Base-by-base conservation (phyloP, 2,113 vertebrate species). In the Lycaon pictus region DNA sequence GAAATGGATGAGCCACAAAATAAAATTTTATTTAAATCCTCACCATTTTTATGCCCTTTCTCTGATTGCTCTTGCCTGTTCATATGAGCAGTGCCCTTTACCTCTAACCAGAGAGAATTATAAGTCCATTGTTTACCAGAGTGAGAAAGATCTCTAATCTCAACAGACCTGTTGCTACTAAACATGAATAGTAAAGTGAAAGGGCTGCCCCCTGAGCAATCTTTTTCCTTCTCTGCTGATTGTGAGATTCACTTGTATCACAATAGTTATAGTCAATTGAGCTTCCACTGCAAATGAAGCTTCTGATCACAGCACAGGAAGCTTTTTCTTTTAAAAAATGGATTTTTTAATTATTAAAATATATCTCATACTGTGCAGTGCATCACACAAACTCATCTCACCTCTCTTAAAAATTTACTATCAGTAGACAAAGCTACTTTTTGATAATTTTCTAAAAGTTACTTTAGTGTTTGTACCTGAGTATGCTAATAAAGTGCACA, bases 321-420 rank as follows among this genome's bases (percentile, higher is more conserved):
- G 2, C 2, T 60, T 86, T 71, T 76, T 71, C 20, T 20, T 81
- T 94, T 27, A 65, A 60, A 58, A 95, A 35, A 22, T 5, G 0
- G 1, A 71, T 32, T 87, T 91, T 83, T 90, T 27, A 92, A 35
- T 55, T 72, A 76, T 90, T 95, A 79, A 97, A 58, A 51, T 55
- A 63, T 67, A 10, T 88, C 1, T 82, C 15, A 32, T 37, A 17
- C 17, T 51, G 11, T 69, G 7, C 3, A 60, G 3, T 51, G 2
- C 16, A 79, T 60, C 48, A 55, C 0, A 63, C 23, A 93, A 85
- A 79, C 22, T 62, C 12, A 72, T 67, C 17, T 96, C 23, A 56
- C 9, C 6, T 96, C 6, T 88, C 32, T 80, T 84, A 67, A 92
- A 94, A 37, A 79, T 71, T 60, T 95, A 76, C 55, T 82, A 53